These are phyloP conservation scores for Galagoides demidoff DNA, from an alignment of 2,797 vertebrate species.

Conservation along the genomic window DNA sequence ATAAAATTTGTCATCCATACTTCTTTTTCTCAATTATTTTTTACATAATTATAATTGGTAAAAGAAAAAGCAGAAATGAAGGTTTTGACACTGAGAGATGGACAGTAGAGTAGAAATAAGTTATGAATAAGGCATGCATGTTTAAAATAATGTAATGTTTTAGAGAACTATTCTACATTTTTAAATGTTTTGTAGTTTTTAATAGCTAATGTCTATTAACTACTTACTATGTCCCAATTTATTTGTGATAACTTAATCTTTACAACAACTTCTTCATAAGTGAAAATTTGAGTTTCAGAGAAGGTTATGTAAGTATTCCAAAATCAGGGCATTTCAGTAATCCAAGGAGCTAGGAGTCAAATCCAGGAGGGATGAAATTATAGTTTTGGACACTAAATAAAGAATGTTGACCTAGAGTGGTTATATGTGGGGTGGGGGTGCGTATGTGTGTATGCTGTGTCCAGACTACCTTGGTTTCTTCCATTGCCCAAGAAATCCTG, in stretches of 20 bases:
- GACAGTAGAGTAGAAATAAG: background rate
- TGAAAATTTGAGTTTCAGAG: background rate
- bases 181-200: background rate
- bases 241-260: slow-evolving; percentile 24
- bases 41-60: background rate
- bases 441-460: background rate
- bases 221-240: background rate
- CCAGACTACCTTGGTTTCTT: background rate
- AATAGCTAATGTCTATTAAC: background rate
- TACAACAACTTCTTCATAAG: background rate
- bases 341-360: background rate
- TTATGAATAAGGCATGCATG: background rate
- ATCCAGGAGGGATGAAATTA: background rate
- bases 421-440: background rate
- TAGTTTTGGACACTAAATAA: background rate
- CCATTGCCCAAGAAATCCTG: too few species aligned
- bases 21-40: background rate
- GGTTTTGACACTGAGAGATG: background rate
- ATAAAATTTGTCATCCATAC: background rate
- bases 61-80: background rate
- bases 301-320: background rate
- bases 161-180: background rate
- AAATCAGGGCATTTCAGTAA: background rate
- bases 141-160: background rate
- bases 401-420: background rate